These are phyloP conservation scores for Pararge aegeria DNA, from an alignment of 1,140 invertebrate genomes.

Conservation along the genomic window DNA sequence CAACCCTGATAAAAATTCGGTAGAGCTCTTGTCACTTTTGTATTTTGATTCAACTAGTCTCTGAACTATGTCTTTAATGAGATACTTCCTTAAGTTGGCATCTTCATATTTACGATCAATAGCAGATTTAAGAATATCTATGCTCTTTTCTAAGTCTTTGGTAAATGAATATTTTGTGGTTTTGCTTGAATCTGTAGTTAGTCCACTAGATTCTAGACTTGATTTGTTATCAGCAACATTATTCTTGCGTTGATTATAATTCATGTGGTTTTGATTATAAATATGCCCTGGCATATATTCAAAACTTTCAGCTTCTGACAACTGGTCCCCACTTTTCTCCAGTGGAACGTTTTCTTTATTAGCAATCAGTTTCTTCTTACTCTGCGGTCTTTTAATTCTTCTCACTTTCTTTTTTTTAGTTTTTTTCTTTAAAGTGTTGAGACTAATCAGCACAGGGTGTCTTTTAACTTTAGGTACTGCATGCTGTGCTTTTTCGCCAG, in stretches of 20 bases:
- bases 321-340: constrained; percentile 56
- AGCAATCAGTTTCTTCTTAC: constrained; percentile 31
- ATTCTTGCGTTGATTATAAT: constrained; percentile 32
- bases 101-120: constrained; percentile 54
- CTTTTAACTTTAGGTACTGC: constrained; percentile 30
- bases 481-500: constrained; percentile 18
- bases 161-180: constrained; percentile 58
- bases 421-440: constrained; percentile 58
- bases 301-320: constrained; percentile 75
- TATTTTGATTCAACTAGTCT: constrained; percentile 63
- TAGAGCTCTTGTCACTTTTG: constrained; percentile 61
- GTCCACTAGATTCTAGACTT: constrained; percentile 64
- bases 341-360: constrained; percentile 40
- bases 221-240: constrained; percentile 60
- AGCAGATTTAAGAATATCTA: constrained; percentile 56
- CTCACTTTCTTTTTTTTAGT: constrained; percentile 46
- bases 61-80: constrained; percentile 68
- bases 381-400: constrained; percentile 36
- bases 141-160: constrained; percentile 68
- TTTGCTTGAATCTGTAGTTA: constrained; percentile 70
- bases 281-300: constrained; percentile 78
- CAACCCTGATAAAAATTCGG: constrained; percentile 61
- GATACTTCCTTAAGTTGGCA: constrained; percentile 57
- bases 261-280: constrained; percentile 65
- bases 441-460: constrained; percentile 53